A percentile compares a stretch with the other conserved stretches of the same genome.
phyloP scores from a whole-genome alignment of 2,113 vertebrate species.

The Nycticebus coucang region DNA sequence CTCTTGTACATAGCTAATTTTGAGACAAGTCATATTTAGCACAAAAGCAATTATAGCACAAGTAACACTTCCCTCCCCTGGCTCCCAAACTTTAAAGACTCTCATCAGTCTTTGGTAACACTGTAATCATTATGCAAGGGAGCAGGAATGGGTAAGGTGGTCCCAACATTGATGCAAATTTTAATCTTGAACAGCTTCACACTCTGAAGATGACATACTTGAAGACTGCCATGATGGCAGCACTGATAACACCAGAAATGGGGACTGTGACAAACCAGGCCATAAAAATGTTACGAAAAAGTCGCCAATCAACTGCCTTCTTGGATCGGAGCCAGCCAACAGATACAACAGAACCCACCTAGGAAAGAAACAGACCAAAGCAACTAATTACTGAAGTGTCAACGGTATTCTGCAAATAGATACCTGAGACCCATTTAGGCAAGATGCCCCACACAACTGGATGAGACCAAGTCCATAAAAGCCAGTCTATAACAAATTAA shows the following conservation, averaged over 20 bases:
- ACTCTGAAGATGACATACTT: constrained; percentile 82
- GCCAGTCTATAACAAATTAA: neutral
- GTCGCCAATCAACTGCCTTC: constrained; percentile 96
- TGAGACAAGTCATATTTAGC: constrained; percentile 73
- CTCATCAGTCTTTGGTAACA: constrained; percentile 51
- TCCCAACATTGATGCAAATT: constrained; percentile 20
- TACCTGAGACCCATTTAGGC: too few relatives aligned
- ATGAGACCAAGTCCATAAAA: neutral
- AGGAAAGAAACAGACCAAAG: neutral
- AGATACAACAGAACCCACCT: constrained; percentile 97
- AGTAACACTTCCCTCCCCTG: constrained; percentile 66
- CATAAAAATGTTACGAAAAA: constrained; percentile 98
- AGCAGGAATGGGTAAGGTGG: constrained; percentile 49
- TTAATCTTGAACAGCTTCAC: constrained; percentile 38
- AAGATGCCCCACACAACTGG: neutral
- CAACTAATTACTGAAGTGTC: neutral
- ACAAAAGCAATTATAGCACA: constrained; percentile 78
- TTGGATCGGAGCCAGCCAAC: constrained; percentile 97
- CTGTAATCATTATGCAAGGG: constrained; percentile 46
- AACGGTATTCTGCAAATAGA: neutral
- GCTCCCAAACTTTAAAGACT: constrained; percentile 56
- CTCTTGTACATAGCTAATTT: constrained; percentile 78
- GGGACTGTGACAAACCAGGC: constrained; percentile 99
- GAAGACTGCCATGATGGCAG: constrained; percentile 96
- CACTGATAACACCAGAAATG: constrained; percentile 94